Percentiles rank a stretch among this genome's conserved stretches.
Conservation (phyloP, 2,797 vertebrate species). For the Huso huso region DNA sequence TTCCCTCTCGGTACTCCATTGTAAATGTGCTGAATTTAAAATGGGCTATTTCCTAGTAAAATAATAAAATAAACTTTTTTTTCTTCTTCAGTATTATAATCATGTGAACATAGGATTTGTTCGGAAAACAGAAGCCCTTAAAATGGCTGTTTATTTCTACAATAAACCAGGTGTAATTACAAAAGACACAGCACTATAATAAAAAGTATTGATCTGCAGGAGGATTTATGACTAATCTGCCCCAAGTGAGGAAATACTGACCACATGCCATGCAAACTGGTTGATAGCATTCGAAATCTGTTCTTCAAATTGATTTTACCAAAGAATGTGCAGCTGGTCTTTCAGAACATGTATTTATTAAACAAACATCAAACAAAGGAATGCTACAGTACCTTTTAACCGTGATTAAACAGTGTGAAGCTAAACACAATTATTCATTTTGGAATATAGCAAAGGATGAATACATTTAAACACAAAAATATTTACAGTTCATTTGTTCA, state of each 20-base stretch:
- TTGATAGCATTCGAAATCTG: slow-evolving; percentile 3
- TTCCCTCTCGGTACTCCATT: too few relatives aligned
- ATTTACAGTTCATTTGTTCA: too few relatives aligned
- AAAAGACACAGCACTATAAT: slow-evolving; percentile 35
- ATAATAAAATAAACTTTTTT: too few relatives aligned
- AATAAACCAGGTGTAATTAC: slow-evolving; percentile 38
- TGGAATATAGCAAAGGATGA: too few relatives aligned
- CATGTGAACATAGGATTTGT: not conserved
- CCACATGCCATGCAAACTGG: slow-evolving; percentile 16
- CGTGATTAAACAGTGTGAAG: not conserved
- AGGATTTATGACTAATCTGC: slow-evolving; percentile 41
- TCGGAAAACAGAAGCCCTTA: slow-evolving; percentile 14
- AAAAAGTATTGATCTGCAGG: slow-evolving; percentile 43
- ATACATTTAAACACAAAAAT: too few relatives aligned
- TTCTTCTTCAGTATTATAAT: too few relatives aligned
- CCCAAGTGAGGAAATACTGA: slow-evolving; percentile 27
- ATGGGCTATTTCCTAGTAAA: too few relatives aligned
- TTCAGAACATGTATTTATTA: not conserved
- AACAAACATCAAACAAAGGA: slow-evolving; percentile 13
- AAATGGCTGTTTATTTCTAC: slow-evolving; percentile 22
- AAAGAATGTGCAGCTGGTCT: not conserved
- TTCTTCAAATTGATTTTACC: not conserved
- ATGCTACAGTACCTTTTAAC: slow-evolving; percentile 11
- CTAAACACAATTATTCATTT: too few relatives aligned
- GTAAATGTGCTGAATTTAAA: too few relatives aligned